Percentiles rank a stretch among this genome's conserved stretches.
Evolutionary conservation across 2,797 vertebrate genomes (phyloP).

Genomic region (Cichlasoma orientale): DNA sequence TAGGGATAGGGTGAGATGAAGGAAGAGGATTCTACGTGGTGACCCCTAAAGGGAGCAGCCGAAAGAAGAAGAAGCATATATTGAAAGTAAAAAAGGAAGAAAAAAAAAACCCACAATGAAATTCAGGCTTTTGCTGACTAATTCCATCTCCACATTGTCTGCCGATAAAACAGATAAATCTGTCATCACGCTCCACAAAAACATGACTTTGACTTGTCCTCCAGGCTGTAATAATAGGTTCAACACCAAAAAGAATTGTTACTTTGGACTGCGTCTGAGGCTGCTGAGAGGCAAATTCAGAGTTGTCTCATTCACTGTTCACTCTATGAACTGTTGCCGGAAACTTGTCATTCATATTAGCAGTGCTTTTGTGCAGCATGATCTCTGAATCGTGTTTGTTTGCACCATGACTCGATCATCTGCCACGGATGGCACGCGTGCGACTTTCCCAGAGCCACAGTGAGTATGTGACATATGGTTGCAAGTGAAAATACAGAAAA

Average conservation of each 20-base stretch:
- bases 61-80: background rate
- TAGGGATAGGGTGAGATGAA: background rate
- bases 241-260: constrained; percentile 1
- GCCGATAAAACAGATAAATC: background rate
- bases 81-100: background rate
- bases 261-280: background rate
- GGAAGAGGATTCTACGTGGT: background rate
- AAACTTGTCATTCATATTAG: background rate
- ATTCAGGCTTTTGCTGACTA: background rate
- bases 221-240: background rate
- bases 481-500: background rate
- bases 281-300: background rate
- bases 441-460: background rate
- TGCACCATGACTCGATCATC: background rate
- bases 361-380: background rate
- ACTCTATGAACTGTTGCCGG: background rate
- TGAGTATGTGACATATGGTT: background rate
- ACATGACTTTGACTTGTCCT: background rate
- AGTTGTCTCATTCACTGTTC: background rate
- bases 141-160: background rate
- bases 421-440: background rate
- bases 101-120: background rate
- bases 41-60: background rate
- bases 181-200: background rate
- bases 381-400: background rate